Evolutionary conservation across 2,797 vertebrate species (phyloP), one percentile per base, ranked within the genome.

Genomic region (Pogoniulus pusillus): DNA sequence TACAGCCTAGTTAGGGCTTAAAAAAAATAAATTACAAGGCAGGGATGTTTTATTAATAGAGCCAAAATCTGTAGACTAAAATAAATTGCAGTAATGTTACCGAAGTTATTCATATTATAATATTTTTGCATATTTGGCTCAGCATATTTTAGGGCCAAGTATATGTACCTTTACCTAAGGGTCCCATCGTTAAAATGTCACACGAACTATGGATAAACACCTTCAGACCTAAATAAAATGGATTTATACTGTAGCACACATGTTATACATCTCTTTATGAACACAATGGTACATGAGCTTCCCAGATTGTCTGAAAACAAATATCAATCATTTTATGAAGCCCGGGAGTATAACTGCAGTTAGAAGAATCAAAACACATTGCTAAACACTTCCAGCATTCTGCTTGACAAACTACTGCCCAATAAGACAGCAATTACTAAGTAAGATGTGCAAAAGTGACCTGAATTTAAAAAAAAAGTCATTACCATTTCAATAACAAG

Each of bases 321-420:
- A 13, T 2, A n/a, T 2, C 3, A 79, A 37, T 16, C 4, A 29
- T 60, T 87, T 43, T 6, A 32, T 30, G 49, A 72, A 53, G 41
- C 2, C 41, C 45, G 6, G 12, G 30, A 73, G 4, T 15, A 4
- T 19, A 35, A 7, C 39, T 70, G 18, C 68, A 73, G 11, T 27
- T 41, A 41, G 59, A 71, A 77, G 22, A 15, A 57, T 81, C 86
- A 82, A 90, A 68, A 68, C 51, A 75, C 66, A 30, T 78, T 91
- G 96, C 75, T 89, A 58, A 94, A 82, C 45, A n/a, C 27, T 85
- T 91, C 35, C 73, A 78, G 19, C 45, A 53, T 79, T 93, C 83
- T 69, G 12, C 65, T 34, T 60, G 55, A 12, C 60, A 80, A 95
- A 90, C 41, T 87, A 85, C 70, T 89, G 80, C 85, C 71, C 83